Evolutionary conservation across 1,140 invertebrate genomes (phyloP), one percentile per base, ranked within the genome.

Genomic region (Augochlora pura): DNA sequence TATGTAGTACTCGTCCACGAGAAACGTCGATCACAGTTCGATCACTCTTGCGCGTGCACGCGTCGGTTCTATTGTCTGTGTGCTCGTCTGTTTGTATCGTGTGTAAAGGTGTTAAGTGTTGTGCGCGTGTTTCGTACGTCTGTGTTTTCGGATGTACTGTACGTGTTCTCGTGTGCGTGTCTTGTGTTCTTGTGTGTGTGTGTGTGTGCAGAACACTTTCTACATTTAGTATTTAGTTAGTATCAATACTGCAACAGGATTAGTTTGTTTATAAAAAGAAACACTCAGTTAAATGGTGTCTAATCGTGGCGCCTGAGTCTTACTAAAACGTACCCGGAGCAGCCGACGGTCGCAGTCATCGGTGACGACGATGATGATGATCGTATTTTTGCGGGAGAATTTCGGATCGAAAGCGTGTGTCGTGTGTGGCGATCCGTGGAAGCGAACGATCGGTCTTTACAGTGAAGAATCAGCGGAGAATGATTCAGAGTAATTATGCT

Each of bases 191-290:
- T n/a, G 54, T 49, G 69, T 70, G 54, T 74, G 74, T 67, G 69
- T 74, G 85, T 52, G 49, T 52, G 49, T 52, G 68, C 84, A 82
- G 66, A 72, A 74, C 65, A 65, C 72, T 18, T 52, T 70, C 69
- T 76, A 73, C 70, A 73, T 74, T 82, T 38, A 84, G 77, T 49
- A 52, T 87, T 88, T 86, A 87, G 89, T 92, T 91, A 88, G 89
- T 91, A 88, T 89, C 82, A 90, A 90, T 88, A 91, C 87, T 90
- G 89, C 86, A 88, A 80, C 84, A 88, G 87, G 87, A 88, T 91
- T 91, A 90, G 88, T 91, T 84, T 85, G 70, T 91, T 90, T 86
- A 82, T 83, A 75, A 80, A 75, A 66, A 81, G 73, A 62, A 90
- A 88, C 90, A 92, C 84, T 89, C 85, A 90, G 46, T 90, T 89